Percentiles rank a stretch among this genome's conserved stretches.
phyloP scores from a whole-genome alignment of 2,113 vertebrate genomes.

The Neotragus moschatus region DNA sequence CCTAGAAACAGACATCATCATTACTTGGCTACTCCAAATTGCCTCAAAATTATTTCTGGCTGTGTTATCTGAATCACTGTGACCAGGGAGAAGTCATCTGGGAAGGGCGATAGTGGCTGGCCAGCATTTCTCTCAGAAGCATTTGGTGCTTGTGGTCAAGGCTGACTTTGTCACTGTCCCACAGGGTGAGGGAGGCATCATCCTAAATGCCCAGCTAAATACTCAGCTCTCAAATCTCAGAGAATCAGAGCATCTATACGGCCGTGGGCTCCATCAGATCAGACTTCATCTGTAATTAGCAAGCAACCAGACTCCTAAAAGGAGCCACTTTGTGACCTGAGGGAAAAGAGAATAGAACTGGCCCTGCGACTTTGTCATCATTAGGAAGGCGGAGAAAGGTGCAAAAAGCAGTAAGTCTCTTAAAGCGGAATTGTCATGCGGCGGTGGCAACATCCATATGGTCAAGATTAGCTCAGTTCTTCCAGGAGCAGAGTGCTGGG shows the following conservation, averaged over 20 bases:
- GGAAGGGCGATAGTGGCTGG: background rate
- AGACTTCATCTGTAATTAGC: background rate
- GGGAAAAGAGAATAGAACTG: background rate
- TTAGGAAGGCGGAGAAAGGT: constrained; percentile 28
- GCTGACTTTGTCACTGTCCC: background rate
- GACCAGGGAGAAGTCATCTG: background rate
- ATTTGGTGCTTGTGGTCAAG: background rate
- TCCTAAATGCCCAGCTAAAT: background rate
- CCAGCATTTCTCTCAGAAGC: background rate
- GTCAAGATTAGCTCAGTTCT: constrained; percentile 58
- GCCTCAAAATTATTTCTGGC: background rate
- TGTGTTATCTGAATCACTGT: background rate
- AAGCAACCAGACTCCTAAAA: background rate
- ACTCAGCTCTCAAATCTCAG: background rate
- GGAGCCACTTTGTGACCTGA: background rate
- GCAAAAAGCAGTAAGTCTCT: constrained; percentile 1
- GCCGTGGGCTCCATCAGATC: background rate
- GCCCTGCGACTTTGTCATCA: background rate
- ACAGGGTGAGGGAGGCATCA: background rate
- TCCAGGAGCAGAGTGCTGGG: constrained; percentile 56
- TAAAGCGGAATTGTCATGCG: constrained; percentile 61
- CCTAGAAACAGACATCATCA: background rate
- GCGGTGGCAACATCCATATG: constrained; percentile 62
- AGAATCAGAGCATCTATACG: background rate
- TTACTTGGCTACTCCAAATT: background rate